These are phyloP conservation scores for Harmothoe impar DNA, from an alignment of 2,888 invertebrate species.

Conservation along the genomic window DNA sequence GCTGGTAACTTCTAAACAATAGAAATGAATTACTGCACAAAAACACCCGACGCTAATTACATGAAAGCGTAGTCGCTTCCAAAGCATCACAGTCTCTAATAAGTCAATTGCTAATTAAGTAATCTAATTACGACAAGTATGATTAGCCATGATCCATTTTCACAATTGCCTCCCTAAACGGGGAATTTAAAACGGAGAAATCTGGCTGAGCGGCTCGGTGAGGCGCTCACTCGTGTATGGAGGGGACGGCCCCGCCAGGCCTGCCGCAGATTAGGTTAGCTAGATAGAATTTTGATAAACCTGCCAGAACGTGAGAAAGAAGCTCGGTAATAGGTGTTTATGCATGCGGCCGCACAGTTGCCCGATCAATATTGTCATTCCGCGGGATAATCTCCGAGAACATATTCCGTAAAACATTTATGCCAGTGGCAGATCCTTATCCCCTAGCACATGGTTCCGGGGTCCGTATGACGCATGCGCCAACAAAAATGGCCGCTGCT, in stretches of 20 bases:
- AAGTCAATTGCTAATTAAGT: conserved; percentile 51
- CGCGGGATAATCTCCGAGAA: neutral
- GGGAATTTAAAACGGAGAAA: conserved; percentile 16
- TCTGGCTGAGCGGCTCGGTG: neutral
- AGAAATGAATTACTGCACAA: conserved; percentile 48
- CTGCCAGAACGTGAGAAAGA: conserved; percentile 11
- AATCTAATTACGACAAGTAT: conserved; percentile 53
- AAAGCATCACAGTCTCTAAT: neutral
- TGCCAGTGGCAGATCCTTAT: conserved; percentile 28
- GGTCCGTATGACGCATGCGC: conserved; percentile 39
- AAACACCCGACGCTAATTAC: conserved; percentile 44
- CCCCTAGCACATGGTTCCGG: conserved; percentile 26
- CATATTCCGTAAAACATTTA: conserved; percentile 5
- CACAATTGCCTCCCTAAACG: neutral
- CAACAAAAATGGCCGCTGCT: neutral
- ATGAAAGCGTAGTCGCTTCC: neutral
- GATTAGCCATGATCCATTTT: neutral
- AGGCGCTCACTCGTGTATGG: neutral
- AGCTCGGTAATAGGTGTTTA: neutral
- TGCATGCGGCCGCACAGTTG: neutral
- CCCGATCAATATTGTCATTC: neutral
- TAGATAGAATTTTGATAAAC: conserved; percentile 35
- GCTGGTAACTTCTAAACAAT: conserved; percentile 50
- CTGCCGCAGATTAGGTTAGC: neutral
- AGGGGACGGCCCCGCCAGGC: neutral